Evolutionary conservation across 64 coral and sea anemone genomes (phyloP), one percentile per base, ranked within the genome.

Genomic region (Pachyseris speciosa): DNA sequence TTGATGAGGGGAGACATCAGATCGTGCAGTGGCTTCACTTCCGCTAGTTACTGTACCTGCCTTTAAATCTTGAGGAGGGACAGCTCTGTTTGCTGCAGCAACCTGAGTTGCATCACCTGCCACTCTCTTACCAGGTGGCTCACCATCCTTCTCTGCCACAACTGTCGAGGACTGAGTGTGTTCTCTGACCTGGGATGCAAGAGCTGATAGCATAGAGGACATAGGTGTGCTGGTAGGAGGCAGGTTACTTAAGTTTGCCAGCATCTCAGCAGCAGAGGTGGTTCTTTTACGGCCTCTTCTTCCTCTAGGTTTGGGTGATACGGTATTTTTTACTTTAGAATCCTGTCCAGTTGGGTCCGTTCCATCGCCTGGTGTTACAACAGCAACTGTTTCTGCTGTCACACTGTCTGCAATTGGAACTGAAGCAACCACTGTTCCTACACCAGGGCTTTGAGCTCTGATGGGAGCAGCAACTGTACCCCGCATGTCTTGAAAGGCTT

Each of bases 161-260:
- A 53, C 40, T 0, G 61, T 43, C 1, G 63, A 11, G 20, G 67
- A 34, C 33, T 71, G 66, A 72, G 85, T 5, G 39, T 90, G 60
- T 22, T 45, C 64, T 83, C 84, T 48, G 3, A 89, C 41, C 40
- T 94, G 92, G n/a, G 95, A 96, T 20, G 95, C 95, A 57, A 96
- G 79, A 7, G 95, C 95, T 39, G 95, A 96, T 29, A 96, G 11
- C 95, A 96, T 96, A 2, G 95, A 93, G 4, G 95, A 78, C 95
- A 96, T 96, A n/a, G 95, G 95, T 19, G 95, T 96, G 55, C 83
- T 93, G 3, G 79, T 92, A 64, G 86, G 86, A 31, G 59, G 91
- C 13, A 88, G 86, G 37, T 83, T 92, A 39, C 95, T 93, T 7
- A 96, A 77, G 68, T 87, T 93, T 25, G 95, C 95, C 16, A 96